phyloP scores from a whole-genome alignment of 2,888 invertebrate genomes.

The Ichneumoninae sp. region DNA sequence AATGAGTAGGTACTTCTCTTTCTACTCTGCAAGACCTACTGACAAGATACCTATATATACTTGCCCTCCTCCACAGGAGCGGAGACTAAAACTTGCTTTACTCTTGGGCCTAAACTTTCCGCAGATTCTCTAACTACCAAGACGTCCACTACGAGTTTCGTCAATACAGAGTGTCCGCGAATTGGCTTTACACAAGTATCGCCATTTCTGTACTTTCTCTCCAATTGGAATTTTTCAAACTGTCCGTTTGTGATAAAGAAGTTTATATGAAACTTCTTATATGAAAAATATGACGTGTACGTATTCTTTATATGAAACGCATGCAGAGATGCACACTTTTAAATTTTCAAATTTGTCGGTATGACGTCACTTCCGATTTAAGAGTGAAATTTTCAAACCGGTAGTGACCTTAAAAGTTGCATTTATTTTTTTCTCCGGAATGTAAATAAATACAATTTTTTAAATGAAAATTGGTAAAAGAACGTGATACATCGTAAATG shows the following conservation, averaged over 20 bases:
- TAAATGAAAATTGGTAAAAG: too few relatives aligned
- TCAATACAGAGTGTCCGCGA: slow-evolving; percentile 3
- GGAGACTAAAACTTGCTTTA: neutral
- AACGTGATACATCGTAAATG: too few relatives aligned
- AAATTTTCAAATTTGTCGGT: too few relatives aligned
- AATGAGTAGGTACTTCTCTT: slow-evolving; percentile 61
- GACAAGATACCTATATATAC: slow-evolving; percentile 28
- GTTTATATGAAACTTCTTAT: neutral
- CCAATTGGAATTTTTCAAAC: neutral
- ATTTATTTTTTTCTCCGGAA: too few relatives aligned
- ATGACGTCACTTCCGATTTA: too few relatives aligned
- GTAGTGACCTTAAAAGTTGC: too few relatives aligned
- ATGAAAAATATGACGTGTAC: neutral
- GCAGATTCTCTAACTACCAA: neutral
- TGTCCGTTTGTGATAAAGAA: neutral
- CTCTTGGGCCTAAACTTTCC: neutral
- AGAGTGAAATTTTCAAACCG: too few relatives aligned
- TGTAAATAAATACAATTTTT: too few relatives aligned
- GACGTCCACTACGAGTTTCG: neutral
- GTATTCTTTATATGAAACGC: neutral
- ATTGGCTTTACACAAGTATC: neutral
- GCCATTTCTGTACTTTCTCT: neutral
- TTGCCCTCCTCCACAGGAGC: neutral
- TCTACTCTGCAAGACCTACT: slow-evolving; percentile 38
- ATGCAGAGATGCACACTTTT: too few relatives aligned